phyloP scores from a whole-genome alignment of 2,888 invertebrate species.

The Scaptodrosophila latifasciaeformis region DNA sequence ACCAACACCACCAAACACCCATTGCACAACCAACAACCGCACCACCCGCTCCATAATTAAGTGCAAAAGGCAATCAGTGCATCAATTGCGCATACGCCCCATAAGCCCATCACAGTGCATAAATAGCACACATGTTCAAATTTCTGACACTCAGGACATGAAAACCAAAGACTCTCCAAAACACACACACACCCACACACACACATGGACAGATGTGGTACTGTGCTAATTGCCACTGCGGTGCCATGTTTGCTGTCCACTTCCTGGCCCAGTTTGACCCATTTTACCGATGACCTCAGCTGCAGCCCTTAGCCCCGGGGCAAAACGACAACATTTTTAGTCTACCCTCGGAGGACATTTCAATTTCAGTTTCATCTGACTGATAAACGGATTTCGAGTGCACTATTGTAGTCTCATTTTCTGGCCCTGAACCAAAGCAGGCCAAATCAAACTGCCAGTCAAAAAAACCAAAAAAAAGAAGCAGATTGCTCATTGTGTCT shows the following conservation, averaged over 20 bases:
- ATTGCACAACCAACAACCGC: no score
- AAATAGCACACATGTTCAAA: conserved; percentile 1
- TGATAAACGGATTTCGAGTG: no score
- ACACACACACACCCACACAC: conserved; percentile 14
- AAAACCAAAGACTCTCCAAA: no score
- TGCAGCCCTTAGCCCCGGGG: background rate
- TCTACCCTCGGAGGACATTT: no score
- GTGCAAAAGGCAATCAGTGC: conserved; percentile 16
- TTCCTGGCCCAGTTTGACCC: conserved; percentile 40
- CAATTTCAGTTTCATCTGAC: conserved; percentile 14
- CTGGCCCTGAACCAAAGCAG: conserved; percentile 21
- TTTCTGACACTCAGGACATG: conserved; percentile 2
- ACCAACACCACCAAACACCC: no score
- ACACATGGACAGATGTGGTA: conserved; percentile 1
- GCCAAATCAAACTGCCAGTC: no score
- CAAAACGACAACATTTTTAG: background rate
- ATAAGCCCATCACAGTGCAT: conserved; percentile 1
- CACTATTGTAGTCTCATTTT: background rate
- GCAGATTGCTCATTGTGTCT: conserved; percentile 18
- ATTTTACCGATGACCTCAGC: conserved; percentile 38
- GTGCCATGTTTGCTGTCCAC: conserved; percentile 2
- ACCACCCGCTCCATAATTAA: no score
- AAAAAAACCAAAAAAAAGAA: conserved; percentile 12
- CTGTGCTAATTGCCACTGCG: conserved; percentile 13
- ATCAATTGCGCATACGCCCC: conserved; percentile 31